These are phyloP conservation scores for Sorex araneus DNA, from an alignment of 2,113 vertebrate species.

Conservation along the genomic window DNA sequence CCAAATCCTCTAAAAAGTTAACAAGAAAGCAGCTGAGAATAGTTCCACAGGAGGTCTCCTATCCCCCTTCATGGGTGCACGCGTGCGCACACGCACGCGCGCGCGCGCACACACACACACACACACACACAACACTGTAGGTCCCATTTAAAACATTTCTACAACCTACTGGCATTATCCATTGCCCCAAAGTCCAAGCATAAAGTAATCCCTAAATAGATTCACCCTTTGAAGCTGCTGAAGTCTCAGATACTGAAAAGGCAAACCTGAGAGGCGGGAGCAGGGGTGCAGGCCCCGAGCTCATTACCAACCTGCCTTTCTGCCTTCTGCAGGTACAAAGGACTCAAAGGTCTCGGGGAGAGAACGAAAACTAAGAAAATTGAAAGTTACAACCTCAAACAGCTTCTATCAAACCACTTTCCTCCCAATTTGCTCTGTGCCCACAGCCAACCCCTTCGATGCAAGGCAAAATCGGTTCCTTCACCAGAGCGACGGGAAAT, in stretches of 20 bases:
- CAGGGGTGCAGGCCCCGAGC: not conserved
- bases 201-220: conserved; percentile 50
- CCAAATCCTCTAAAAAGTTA: conserved; percentile 49
- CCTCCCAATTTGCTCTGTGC: conserved; percentile 42
- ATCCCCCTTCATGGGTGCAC: not conserved
- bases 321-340: conserved; percentile 29
- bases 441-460: conserved; percentile 11
- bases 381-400: conserved; percentile 59
- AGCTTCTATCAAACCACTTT: conserved; percentile 53
- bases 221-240: conserved; percentile 44
- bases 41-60: not conserved
- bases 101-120: not conserved
- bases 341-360: conserved; percentile 58
- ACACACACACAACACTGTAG: not conserved
- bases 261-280: not conserved
- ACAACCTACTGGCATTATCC: conserved; percentile 11
- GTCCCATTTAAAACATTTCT: conserved; percentile 11
- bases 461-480: not conserved
- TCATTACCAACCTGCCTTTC: conserved; percentile 36
- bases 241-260: conserved; percentile 64
- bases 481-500: not conserved
- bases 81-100: too few species aligned
- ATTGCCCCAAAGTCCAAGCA: conserved; percentile 52
- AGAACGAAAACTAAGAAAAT: conserved; percentile 58
- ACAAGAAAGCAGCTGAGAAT: conserved; percentile 7